Percentiles rank a stretch among this genome's conserved stretches.
Evolutionary conservation across 2,888 invertebrate species (phyloP).

Genomic region (Dasypogon diadema): DNA sequence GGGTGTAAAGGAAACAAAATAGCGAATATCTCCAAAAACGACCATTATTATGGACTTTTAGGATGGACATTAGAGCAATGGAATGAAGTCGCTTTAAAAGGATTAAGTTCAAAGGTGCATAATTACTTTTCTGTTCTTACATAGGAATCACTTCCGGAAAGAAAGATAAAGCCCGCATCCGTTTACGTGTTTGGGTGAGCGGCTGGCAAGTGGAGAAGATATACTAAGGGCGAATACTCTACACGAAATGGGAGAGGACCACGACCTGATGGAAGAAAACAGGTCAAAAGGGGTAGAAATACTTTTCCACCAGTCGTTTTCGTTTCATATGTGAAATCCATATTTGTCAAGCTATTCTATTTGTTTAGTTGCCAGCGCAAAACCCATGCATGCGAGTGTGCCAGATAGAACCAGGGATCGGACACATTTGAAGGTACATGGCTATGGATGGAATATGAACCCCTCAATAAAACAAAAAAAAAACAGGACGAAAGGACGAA

Average conservation of each 20-base stretch:
- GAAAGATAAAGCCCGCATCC: constrained; percentile 31
- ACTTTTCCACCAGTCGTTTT: constrained; percentile 44
- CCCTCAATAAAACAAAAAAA: not conserved
- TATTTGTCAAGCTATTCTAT: constrained; percentile 45
- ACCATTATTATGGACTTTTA: not conserved
- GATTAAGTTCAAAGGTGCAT: not conserved
- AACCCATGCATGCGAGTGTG: constrained; percentile 17
- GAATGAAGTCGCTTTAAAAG: not conserved
- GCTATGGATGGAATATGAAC: not conserved
- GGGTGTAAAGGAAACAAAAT: not conserved
- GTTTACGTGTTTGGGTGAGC: constrained; percentile 40
- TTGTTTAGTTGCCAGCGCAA: constrained; percentile 34
- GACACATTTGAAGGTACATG: not conserved
- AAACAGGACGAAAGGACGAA: not conserved
- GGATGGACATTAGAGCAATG: not conserved
- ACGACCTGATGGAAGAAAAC: constrained; percentile 27
- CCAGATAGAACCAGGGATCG: constrained; percentile 12
- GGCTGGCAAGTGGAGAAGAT: constrained; percentile 8
- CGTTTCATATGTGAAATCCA: constrained; percentile 47
- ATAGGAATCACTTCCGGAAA: constrained; percentile 24
- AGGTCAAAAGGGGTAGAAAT: constrained; percentile 36
- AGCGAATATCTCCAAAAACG: not conserved
- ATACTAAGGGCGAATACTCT: constrained; percentile 2
- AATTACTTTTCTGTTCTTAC: constrained; percentile 18
- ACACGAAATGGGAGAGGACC: constrained; percentile 40